Conservation (phyloP, 2,888 invertebrate genomes). For the Ophion slaviceki region DNA sequence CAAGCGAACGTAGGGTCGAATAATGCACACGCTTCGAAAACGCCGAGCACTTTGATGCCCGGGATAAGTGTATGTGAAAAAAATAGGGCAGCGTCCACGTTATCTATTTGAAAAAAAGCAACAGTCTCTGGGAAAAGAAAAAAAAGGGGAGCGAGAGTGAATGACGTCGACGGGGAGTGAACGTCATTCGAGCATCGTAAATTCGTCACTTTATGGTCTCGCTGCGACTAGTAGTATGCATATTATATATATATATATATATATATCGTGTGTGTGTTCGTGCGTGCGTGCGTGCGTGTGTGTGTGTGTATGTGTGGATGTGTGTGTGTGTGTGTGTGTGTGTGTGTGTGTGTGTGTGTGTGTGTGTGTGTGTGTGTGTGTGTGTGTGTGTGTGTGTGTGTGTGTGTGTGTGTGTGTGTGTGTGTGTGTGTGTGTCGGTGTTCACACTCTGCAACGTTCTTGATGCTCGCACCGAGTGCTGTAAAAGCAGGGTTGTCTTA, state of each 20-base stretch:
- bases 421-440: background rate
- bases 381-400: background rate
- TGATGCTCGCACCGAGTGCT: conserved; percentile 29
- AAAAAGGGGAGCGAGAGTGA: conserved; percentile 12
- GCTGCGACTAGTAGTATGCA: conserved; percentile 15
- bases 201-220: conserved; percentile 59
- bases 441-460: conserved; percentile 14
- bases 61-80: conserved; percentile 13
- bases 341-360: too few species aligned
- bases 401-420: too few species aligned
- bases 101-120: background rate
- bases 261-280: background rate
- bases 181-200: conserved; percentile 47
- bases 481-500: conserved; percentile 57
- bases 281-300: background rate
- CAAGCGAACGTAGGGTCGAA: conserved; percentile 5
- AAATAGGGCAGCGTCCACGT: background rate
- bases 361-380: background rate
- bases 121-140: background rate
- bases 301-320: too few species aligned
- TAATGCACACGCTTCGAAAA: conserved; percentile 19
- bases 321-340: background rate
- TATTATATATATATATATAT: conserved; percentile 14
- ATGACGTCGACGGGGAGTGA: conserved; percentile 31
- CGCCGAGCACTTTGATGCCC: conserved; percentile 16